Evolutionary conservation across 2,113 vertebrate genomes (phyloP).

Genomic region (Brachyistius frenatus): DNA sequence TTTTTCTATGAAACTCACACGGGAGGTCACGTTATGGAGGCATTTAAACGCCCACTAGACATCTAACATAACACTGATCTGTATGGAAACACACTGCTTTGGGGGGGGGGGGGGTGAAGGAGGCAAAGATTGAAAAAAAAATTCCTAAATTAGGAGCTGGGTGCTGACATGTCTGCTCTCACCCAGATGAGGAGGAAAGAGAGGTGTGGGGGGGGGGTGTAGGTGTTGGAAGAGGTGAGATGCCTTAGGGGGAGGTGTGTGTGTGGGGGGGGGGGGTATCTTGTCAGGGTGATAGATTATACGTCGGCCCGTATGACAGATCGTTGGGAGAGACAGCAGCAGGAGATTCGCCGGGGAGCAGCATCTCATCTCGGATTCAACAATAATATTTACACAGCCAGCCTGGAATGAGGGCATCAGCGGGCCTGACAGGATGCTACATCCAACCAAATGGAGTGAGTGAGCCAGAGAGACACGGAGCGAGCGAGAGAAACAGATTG

Average conservation of each 20-base stretch:
- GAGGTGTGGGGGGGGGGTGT: accelerated
- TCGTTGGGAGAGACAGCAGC: constrained; percentile 51
- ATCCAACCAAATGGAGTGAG: constrained; percentile 58
- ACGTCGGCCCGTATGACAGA: constrained; percentile 58
- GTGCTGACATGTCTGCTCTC: constrained; percentile 23
- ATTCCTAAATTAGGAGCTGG: constrained; percentile 4
- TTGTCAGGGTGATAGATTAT: constrained; percentile 74
- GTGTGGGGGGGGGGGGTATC: neutral
- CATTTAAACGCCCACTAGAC: too few relatives aligned
- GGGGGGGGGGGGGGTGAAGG: neutral
- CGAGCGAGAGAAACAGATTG: neutral
- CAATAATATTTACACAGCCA: constrained; percentile 76
- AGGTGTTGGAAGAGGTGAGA: too few relatives aligned
- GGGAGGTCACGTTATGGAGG: too few relatives aligned
- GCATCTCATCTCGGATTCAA: constrained; percentile 69
- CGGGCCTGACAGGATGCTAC: constrained; percentile 60
- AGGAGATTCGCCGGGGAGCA: constrained; percentile 54
- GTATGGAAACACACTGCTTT: too few relatives aligned
- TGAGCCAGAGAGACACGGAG: neutral
- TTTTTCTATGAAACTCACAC: too few relatives aligned
- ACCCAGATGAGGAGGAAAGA: neutral
- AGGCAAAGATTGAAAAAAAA: neutral
- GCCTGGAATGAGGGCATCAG: constrained; percentile 67
- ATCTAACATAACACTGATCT: too few relatives aligned
- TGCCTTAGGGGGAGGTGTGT: too few relatives aligned